Evolutionary conservation across 2,113 vertebrate species (phyloP).

Genomic region (Glareola pratincola): DNA sequence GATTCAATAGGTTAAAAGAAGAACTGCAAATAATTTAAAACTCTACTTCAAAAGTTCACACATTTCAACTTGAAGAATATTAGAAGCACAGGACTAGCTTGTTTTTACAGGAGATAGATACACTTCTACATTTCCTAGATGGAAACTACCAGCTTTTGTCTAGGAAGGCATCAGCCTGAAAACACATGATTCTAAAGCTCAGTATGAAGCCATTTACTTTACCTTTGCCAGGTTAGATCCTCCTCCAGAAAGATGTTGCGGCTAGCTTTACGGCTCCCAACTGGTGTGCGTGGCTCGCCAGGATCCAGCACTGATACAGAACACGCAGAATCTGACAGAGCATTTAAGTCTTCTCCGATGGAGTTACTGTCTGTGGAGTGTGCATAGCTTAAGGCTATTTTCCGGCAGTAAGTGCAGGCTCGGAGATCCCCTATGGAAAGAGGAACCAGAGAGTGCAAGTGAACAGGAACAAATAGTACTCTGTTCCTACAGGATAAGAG

Average conservation of each 20-base stretch:
- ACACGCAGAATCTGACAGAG: slow-evolving; percentile 86
- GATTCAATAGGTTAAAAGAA: not conserved
- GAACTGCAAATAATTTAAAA: not conserved
- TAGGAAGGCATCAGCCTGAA: not conserved
- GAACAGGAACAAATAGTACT: not conserved
- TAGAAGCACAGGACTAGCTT: not conserved
- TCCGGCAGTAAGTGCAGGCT: slow-evolving; percentile 96
- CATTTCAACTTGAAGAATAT: not conserved
- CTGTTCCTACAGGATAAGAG: slow-evolving; percentile 26
- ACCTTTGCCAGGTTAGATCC: slow-evolving; percentile 97
- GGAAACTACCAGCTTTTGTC: not conserved
- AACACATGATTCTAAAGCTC: not conserved
- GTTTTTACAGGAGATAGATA: not conserved
- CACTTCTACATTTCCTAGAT: not conserved
- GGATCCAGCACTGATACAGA: slow-evolving; percentile 88
- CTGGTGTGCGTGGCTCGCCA: slow-evolving; percentile 89
- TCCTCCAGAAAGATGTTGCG: slow-evolving; percentile 98
- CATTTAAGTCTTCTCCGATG: slow-evolving; percentile 92
- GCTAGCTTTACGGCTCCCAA: slow-evolving; percentile 91
- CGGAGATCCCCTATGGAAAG: slow-evolving; percentile 87
- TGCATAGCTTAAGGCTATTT: slow-evolving; percentile 93
- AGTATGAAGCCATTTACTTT: not conserved
- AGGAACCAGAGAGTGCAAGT: not conserved
- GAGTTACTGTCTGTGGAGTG: slow-evolving; percentile 92
- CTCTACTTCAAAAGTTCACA: not conserved